A percentile compares a stretch with the other conserved stretches of the same genome.
These are phyloP conservation scores for Gallinago undulata DNA, from an alignment of 2,113 vertebrate species.

Conservation along the genomic window DNA sequence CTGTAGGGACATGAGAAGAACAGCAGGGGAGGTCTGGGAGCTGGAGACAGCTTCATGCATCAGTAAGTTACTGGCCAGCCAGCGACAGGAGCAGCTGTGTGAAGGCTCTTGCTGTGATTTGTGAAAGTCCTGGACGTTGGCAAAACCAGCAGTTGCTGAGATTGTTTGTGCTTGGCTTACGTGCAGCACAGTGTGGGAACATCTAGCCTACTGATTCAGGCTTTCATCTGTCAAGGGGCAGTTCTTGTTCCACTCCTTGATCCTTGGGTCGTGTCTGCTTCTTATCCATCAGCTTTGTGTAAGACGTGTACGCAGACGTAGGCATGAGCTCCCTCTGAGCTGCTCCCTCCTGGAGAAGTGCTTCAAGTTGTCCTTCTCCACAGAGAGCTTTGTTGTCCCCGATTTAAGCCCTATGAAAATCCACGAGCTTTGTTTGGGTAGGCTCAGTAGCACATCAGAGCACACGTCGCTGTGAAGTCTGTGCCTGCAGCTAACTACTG, in stretches of 20 bases:
- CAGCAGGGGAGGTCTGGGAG: conserved; percentile 16
- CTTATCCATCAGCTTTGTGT: not conserved
- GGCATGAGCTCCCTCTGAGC: not conserved
- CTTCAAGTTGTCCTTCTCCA: not conserved
- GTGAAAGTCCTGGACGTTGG: not conserved
- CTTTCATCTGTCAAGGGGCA: conserved; percentile 1
- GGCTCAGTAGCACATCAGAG: not conserved
- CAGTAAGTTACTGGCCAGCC: not conserved
- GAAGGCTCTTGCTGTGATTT: not conserved
- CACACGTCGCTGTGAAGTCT: not conserved
- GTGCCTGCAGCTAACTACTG: not conserved
- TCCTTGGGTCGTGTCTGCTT: not conserved
- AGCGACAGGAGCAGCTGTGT: not conserved
- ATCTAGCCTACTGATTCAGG: not conserved
- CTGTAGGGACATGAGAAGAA: not conserved
- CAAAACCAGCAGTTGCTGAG: not conserved
- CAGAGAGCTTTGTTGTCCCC: not conserved
- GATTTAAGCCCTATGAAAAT: not conserved
- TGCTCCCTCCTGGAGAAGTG: not conserved
- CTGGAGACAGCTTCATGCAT: not conserved
- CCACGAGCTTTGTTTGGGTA: not conserved
- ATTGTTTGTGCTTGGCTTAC: not conserved
- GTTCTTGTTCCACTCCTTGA: not conserved
- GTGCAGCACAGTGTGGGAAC: not conserved
- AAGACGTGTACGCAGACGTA: not conserved